These are phyloP conservation scores for Eulacestoma nigropectus DNA, from an alignment of 2,113 vertebrate genomes.

Conservation along the genomic window DNA sequence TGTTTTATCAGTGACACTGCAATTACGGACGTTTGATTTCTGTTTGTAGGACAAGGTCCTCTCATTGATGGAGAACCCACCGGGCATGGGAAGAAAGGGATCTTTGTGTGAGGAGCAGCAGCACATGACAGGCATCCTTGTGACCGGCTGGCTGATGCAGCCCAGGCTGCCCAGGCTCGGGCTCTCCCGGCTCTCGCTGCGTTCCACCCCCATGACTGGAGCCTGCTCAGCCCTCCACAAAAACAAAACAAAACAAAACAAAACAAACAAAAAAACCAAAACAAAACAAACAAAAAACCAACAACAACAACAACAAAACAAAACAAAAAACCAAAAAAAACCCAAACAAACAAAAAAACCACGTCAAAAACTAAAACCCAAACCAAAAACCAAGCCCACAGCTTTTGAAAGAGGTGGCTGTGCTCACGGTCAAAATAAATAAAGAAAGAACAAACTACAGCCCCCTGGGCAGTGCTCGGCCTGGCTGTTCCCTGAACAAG, in stretches of 20 bases:
- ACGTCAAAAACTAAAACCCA: neutral
- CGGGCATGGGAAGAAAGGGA: constrained; percentile 14
- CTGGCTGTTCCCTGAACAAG: neutral
- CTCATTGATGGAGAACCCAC: neutral
- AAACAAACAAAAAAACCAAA: neutral
- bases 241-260: neutral
- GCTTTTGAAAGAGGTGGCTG: neutral
- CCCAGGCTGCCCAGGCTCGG: neutral
- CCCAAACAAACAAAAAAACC: neutral
- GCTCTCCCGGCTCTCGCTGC: neutral
- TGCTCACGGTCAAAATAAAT: neutral
- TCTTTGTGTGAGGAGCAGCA: constrained; percentile 37
- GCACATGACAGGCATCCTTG: constrained; percentile 33
- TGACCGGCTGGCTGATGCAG: neutral
- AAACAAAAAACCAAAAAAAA: neutral
- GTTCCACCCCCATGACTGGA: neutral
- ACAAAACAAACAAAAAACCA: neutral
- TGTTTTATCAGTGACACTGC: constrained; percentile 18
- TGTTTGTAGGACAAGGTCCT: constrained; percentile 30
- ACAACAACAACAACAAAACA: neutral
- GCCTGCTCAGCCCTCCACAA: neutral
- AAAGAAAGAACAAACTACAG: neutral
- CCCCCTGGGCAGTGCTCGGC: neutral
- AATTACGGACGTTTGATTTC: constrained; percentile 3
- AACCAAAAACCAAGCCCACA: neutral